Evolutionary conservation across 2,113 vertebrate species (phyloP).

Genomic region (Etheostoma cragini): DNA sequence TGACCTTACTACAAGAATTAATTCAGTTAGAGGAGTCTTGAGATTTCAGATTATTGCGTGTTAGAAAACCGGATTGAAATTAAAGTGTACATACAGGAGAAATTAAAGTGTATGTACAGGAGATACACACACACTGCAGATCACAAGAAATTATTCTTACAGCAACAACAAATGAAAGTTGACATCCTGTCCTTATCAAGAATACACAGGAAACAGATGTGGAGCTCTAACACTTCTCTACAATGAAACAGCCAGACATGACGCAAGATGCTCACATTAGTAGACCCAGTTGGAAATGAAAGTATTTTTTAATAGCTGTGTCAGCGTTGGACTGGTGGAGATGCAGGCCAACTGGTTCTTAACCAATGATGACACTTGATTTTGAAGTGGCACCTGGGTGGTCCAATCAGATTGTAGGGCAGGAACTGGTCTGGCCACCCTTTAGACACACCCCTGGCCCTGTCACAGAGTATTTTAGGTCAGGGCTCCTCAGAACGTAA

Average conservation of each 20-base stretch:
- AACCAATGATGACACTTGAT: not conserved
- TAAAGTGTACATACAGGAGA: not conserved
- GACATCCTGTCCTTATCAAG: not conserved
- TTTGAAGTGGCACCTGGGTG: not conserved
- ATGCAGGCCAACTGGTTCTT: not conserved
- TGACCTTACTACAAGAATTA: too few relatives aligned
- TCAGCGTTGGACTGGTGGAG: too few relatives aligned
- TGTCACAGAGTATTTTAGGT: not conserved
- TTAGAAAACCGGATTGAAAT: too few relatives aligned
- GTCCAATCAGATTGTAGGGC: constrained; percentile 17
- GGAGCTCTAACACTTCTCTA: too few relatives aligned
- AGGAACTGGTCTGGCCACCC: constrained; percentile 8
- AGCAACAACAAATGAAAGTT: not conserved
- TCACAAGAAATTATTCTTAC: not conserved
- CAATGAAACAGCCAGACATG: too few relatives aligned
- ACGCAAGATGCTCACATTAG: too few relatives aligned
- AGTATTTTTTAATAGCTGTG: too few relatives aligned
- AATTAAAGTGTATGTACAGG: not conserved
- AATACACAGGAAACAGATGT: not conserved
- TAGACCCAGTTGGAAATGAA: too few relatives aligned
- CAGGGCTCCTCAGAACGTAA: not conserved
- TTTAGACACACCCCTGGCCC: constrained; percentile 35
- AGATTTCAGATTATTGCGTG: too few relatives aligned
- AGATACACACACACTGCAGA: not conserved
- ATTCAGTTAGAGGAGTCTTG: too few relatives aligned